Percentiles rank a stretch among this genome's conserved stretches.
Evolutionary conservation across 2,888 invertebrate species (phyloP).

Genomic region (Pomacea canaliculata): DNA sequence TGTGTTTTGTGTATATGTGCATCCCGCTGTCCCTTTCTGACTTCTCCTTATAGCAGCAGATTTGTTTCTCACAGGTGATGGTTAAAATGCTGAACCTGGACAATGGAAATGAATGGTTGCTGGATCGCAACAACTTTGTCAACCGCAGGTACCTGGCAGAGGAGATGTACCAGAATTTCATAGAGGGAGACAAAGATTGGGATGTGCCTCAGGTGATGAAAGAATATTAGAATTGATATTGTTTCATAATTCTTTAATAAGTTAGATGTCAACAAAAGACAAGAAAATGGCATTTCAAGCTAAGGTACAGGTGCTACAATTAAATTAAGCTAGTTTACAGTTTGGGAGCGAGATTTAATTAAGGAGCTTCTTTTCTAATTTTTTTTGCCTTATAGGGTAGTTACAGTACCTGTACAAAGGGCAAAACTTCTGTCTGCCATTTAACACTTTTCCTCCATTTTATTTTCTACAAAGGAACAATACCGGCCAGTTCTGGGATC

Average conservation of each 20-base stretch:
- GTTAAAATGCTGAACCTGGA: slow-evolving; percentile 61
- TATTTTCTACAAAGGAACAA: no score
- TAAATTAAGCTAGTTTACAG: background rate
- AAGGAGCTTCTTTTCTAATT: no score
- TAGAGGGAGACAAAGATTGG: slow-evolving; percentile 62
- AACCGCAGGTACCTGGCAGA: slow-evolving; percentile 67
- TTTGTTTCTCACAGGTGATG: slow-evolving; percentile 48
- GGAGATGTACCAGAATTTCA: slow-evolving; percentile 67
- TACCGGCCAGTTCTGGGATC: no score
- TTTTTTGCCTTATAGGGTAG: no score
- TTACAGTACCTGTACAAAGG: no score
- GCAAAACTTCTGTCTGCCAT: no score
- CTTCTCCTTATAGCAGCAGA: no score
- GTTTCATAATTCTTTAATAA: no score
- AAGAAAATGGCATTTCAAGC: background rate
- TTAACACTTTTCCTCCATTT: no score
- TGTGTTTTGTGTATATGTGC: no score
- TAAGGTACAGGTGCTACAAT: background rate
- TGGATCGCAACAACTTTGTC: slow-evolving; percentile 64
- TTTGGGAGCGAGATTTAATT: no score
- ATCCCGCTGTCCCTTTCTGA: no score
- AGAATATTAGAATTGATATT: background rate
- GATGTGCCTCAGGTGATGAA: slow-evolving; percentile 57
- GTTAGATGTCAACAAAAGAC: background rate
- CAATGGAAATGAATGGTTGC: slow-evolving; percentile 63